These are phyloP conservation scores for Ciconia boyciana DNA, from an alignment of 2,113 vertebrate genomes.

Conservation along the genomic window DNA sequence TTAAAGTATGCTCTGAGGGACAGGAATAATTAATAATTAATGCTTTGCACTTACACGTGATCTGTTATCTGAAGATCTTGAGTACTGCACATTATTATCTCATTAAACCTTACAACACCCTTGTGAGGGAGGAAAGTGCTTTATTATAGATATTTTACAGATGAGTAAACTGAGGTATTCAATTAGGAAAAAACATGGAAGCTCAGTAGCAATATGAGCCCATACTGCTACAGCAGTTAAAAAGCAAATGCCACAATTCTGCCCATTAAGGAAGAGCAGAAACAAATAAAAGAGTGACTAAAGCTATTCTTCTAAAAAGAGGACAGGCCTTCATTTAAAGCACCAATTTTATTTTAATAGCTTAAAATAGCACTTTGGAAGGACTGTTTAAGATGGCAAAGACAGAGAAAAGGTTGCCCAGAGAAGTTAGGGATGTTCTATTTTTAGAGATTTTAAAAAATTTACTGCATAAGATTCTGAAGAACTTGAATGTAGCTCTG, in stretches of 20 bases:
- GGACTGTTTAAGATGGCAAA: not conserved
- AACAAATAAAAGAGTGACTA: not conserved
- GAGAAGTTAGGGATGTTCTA: not conserved
- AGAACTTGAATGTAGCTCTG: not conserved
- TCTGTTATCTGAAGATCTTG: constrained; percentile 1
- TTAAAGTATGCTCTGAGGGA: not conserved
- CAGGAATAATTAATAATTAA: constrained; percentile 27
- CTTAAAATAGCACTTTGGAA: not conserved
- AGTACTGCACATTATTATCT: constrained; percentile 21
- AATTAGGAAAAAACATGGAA: constrained; percentile 1
- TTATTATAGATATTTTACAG: constrained; percentile 33
- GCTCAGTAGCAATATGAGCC: not conserved
- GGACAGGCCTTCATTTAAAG: not conserved
- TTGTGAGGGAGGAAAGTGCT: constrained; percentile 5
- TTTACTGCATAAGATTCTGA: not conserved
- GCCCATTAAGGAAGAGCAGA: not conserved
- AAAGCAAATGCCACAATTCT: not conserved
- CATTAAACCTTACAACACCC: constrained; percentile 33
- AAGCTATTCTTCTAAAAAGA: not conserved
- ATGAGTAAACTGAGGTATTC: constrained; percentile 20
- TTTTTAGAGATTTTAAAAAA: not conserved
- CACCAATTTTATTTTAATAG: not conserved
- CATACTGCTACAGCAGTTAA: not conserved
- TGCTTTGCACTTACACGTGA: not conserved
- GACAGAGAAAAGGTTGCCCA: not conserved